These are phyloP conservation scores for Stigmatopora argus DNA, from an alignment of 2,113 vertebrate species.

Conservation along the genomic window DNA sequence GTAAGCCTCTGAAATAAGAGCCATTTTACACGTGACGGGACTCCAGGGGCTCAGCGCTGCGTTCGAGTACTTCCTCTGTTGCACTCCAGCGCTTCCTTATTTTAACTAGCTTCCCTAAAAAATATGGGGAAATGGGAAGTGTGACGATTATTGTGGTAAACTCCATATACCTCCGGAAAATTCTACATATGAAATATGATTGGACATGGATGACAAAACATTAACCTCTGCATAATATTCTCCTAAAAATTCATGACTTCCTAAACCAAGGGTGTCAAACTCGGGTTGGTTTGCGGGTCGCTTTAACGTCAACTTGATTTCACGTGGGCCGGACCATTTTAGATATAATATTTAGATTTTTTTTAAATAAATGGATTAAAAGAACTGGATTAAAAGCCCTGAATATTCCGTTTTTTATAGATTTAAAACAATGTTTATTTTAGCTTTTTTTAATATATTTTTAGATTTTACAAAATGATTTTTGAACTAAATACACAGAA, in stretches of 20 bases:
- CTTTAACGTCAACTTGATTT: too few relatives aligned
- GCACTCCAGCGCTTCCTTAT: slow-evolving; percentile 48
- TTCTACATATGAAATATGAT: background rate
- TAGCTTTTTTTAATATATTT: too few relatives aligned
- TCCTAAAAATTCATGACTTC: background rate
- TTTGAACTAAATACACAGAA: too few relatives aligned
- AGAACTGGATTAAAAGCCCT: too few relatives aligned
- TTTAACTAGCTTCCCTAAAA: slow-evolving; percentile 51
- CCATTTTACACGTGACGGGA: background rate
- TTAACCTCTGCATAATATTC: background rate
- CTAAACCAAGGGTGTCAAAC: too few relatives aligned
- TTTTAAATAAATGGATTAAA: too few relatives aligned
- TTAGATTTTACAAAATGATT: too few relatives aligned
- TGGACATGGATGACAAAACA: background rate
- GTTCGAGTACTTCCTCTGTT: slow-evolving; percentile 56
- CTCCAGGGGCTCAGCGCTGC: background rate
- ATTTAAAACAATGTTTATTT: too few relatives aligned
- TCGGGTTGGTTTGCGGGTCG: too few relatives aligned
- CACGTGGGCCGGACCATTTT: too few relatives aligned
- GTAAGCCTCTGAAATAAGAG: background rate
- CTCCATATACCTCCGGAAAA: background rate
- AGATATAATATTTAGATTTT: too few relatives aligned
- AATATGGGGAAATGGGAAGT: slow-evolving; percentile 48
- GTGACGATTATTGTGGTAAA: slow-evolving; percentile 33
- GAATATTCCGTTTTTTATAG: too few relatives aligned